Conservation (phyloP, 1,140 invertebrate species). For the Arctopsyche grandis region DNA sequence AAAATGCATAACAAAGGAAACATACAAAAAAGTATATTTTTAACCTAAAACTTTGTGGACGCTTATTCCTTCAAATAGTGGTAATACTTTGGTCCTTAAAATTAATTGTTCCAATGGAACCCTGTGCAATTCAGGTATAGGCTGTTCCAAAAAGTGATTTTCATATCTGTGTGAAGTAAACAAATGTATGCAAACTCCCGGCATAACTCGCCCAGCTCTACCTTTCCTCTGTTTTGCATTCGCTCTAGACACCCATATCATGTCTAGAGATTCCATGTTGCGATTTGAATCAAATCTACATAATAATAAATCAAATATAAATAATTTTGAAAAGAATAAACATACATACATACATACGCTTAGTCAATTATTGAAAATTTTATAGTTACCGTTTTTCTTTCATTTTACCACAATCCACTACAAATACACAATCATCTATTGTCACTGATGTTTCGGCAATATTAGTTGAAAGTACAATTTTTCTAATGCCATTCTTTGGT, state of each 20-base stretch:
- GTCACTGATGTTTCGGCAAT: conserved; percentile 95
- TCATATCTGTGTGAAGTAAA: conserved; percentile 79
- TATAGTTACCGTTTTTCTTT: conserved; percentile 79
- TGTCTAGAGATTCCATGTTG: conserved; percentile 85
- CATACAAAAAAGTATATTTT: conserved; percentile 33
- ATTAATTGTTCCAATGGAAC: conserved; percentile 88
- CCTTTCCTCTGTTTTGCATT: conserved; percentile 86
- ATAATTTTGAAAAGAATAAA: neutral
- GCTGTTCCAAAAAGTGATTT: conserved; percentile 68
- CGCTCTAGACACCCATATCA: conserved; percentile 82
- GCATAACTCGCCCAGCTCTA: conserved; percentile 87
- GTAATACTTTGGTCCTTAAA: conserved; percentile 87
- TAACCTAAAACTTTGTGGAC: conserved; percentile 74
- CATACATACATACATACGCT: neutral
- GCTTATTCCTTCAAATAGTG: conserved; percentile 72
- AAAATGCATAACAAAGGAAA: neutral
- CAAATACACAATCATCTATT: conserved; percentile 92
- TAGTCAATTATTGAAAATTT: conserved; percentile 10
- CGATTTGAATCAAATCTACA: conserved; percentile 79
- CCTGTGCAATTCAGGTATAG: conserved; percentile 85
- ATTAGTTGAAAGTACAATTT: conserved; percentile 93
- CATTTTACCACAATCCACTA: conserved; percentile 90
- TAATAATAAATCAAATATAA: conserved; percentile 16
- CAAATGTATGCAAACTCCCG: conserved; percentile 85
- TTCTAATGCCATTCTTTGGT: conserved; percentile 75